Percentiles rank a stretch among this genome's conserved stretches.
Conservation (phyloP, 2,113 vertebrate genomes). For the Passer montanus region DNA sequence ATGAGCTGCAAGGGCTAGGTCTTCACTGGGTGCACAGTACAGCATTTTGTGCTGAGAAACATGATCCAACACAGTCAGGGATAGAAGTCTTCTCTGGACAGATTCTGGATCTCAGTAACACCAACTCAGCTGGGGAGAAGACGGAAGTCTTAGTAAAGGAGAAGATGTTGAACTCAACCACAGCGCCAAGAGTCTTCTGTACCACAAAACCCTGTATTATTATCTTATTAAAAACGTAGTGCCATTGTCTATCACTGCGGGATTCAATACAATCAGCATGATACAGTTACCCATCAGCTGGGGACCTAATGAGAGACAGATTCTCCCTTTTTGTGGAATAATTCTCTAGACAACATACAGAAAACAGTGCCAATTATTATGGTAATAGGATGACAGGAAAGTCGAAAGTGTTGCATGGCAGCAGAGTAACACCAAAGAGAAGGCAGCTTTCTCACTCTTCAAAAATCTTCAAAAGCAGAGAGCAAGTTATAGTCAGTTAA, state of each 20-base stretch:
- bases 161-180: background rate
- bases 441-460: background rate
- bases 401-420: background rate
- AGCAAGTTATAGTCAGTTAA: background rate
- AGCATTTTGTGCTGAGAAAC: background rate
- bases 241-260: background rate
- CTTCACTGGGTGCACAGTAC: background rate
- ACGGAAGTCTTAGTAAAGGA: background rate
- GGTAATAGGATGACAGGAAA: background rate
- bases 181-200: background rate
- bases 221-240: background rate
- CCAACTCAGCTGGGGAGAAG: background rate
- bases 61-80: background rate
- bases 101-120: background rate
- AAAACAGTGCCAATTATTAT: background rate
- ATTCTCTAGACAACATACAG: background rate
- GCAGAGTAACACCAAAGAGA: background rate
- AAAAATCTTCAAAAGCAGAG: slow-evolving; percentile 1
- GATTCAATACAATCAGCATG: background rate
- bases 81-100: background rate
- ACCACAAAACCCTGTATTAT: background rate
- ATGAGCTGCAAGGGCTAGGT: background rate
- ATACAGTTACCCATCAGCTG: background rate
- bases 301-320: background rate
- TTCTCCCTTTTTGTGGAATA: background rate